Evolutionary conservation across 23 tunicate species (phyloP).

Genomic region (Aplidium turbinatum): DNA sequence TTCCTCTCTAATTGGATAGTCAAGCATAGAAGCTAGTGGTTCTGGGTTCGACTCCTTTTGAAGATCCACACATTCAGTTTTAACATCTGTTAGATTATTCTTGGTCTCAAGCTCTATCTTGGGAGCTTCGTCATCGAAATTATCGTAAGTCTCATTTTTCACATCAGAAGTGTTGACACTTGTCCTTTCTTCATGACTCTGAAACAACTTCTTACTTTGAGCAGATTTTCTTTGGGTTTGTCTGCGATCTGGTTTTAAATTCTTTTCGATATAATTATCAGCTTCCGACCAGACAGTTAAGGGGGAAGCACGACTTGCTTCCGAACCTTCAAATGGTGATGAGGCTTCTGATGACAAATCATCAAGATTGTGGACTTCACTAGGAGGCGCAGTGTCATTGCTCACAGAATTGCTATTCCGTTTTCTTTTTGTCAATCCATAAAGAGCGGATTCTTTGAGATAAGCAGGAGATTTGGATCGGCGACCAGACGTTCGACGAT

Average conservation of each 20-base stretch:
- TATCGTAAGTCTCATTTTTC: slow-evolving; percentile 16
- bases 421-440: slow-evolving; percentile 48
- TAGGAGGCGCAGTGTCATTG: slow-evolving; percentile 15
- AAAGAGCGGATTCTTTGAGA: slow-evolving; percentile 49
- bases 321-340: not conserved
- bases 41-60: not conserved
- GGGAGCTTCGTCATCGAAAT: slow-evolving; percentile 45
- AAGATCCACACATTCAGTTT: not conserved
- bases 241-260: slow-evolving; percentile 10
- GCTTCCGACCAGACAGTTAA: slow-evolving; percentile 26
- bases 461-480: slow-evolving; percentile 86
- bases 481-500: slow-evolving; percentile 63
- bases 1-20: too few species aligned
- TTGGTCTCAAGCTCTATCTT: slow-evolving; percentile 45
- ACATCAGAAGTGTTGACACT: not conserved
- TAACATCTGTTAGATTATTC: not conserved
- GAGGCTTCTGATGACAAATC: slow-evolving; percentile 33
- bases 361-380: not conserved
- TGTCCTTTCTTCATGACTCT: not conserved
- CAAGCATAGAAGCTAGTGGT: not conserved
- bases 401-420: slow-evolving; percentile 35
- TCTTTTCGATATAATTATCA: slow-evolving; percentile 5
- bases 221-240: not conserved
- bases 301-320: slow-evolving; percentile 28
- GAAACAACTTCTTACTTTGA: not conserved